Evolutionary conservation across 1,140 invertebrate genomes (phyloP).

Genomic region (Drosophila kohkoa): DNA sequence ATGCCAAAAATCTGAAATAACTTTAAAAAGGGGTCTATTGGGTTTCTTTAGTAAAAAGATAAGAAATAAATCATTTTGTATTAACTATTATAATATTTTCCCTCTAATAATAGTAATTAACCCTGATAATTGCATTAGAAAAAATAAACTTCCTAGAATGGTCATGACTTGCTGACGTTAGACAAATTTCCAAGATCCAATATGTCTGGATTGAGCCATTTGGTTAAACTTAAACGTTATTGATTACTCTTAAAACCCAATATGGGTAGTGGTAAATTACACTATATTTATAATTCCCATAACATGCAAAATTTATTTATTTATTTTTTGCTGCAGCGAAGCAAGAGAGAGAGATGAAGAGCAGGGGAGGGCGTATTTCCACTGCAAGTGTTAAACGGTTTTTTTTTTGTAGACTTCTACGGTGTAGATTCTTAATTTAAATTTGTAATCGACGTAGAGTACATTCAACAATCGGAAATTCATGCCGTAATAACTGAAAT

Average conservation of each 20-base stretch:
- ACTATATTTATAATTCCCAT: constrained; percentile 11
- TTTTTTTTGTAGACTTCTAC: background rate
- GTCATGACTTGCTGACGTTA: background rate
- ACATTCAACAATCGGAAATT: constrained; percentile 7
- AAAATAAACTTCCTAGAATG: background rate
- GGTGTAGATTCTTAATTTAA: background rate
- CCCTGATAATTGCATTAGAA: background rate
- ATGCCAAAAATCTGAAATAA: too few relatives aligned
- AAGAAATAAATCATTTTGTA: too few relatives aligned
- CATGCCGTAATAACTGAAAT: constrained; percentile 38
- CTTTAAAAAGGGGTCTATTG: too few relatives aligned
- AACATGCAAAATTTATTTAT: constrained; percentile 8
- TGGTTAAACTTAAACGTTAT: background rate
- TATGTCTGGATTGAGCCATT: background rate
- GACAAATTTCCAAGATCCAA: background rate
- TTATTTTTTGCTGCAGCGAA: background rate
- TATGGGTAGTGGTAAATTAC: constrained; percentile 4
- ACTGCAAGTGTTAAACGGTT: background rate
- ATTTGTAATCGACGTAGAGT: background rate
- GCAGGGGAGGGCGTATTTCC: background rate
- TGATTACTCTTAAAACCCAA: constrained; percentile 1
- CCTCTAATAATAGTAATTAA: too few relatives aligned
- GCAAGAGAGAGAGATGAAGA: constrained; percentile 10
- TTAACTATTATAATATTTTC: background rate
- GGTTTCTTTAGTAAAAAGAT: too few relatives aligned